These are phyloP conservation scores for Mohoua ochrocephala DNA, from an alignment of 2,113 vertebrate genomes.

Conservation along the genomic window DNA sequence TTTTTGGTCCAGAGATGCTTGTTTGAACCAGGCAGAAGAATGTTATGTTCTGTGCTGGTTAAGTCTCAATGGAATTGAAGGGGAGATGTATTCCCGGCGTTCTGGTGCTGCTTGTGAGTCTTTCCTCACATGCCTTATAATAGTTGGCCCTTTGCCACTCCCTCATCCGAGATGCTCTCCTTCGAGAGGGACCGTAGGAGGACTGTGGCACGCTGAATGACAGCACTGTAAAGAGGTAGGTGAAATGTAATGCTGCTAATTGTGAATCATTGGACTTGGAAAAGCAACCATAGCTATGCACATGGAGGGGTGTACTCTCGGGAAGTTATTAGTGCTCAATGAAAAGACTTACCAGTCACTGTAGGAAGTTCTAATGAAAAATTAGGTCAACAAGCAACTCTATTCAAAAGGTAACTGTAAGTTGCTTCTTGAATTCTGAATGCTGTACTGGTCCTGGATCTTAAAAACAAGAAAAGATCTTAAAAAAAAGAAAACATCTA, in stretches of 20 bases:
- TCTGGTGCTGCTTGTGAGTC: background rate
- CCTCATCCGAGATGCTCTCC: background rate
- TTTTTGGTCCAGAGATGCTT: background rate
- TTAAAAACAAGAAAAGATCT: background rate
- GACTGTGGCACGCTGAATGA: background rate
- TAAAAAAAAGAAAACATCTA: too few species aligned
- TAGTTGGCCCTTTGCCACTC: background rate
- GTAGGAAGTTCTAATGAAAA: background rate
- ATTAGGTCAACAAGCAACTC: background rate
- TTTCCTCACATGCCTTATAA: background rate
- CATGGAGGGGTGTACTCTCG: background rate
- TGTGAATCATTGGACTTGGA: background rate
- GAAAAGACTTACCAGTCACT: background rate
- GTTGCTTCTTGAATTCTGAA: background rate
- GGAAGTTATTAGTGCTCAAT: background rate
- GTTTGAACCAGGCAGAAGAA: background rate
- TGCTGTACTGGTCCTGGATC: background rate
- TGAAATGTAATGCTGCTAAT: background rate
- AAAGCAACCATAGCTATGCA: background rate
- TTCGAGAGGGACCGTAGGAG: background rate
- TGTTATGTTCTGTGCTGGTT: background rate
- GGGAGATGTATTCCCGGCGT: background rate
- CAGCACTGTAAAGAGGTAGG: background rate
- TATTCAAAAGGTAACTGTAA: background rate
- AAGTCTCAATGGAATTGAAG: background rate